A percentile compares a stretch with the other conserved stretches of the same genome.
Evolutionary conservation across 2,113 vertebrate genomes (phyloP).

Genomic region (Ceratotherium simum): DNA sequence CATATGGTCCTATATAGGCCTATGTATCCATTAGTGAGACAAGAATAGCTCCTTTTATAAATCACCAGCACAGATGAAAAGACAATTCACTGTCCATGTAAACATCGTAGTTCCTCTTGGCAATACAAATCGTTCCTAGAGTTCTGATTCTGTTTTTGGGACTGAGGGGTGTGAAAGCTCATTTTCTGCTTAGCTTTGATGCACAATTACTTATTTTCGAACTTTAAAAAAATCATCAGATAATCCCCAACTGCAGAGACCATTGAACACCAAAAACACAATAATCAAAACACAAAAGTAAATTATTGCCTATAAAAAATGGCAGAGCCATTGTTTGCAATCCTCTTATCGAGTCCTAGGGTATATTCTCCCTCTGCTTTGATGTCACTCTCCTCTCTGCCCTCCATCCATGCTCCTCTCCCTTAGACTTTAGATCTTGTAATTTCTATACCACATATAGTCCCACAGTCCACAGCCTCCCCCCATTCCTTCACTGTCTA

Average conservation of each 20-base stretch:
- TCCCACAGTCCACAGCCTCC: background rate
- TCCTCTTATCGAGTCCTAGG: background rate
- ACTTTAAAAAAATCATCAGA: conserved; percentile 6
- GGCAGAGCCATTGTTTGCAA: background rate
- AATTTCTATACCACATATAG: background rate
- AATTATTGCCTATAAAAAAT: conserved; percentile 38
- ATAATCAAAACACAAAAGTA: conserved; percentile 13
- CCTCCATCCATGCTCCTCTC: background rate
- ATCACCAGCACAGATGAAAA: conserved; percentile 46
- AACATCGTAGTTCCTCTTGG: conserved; percentile 16
- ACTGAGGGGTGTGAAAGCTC: background rate
- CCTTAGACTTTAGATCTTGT: conserved; percentile 34
- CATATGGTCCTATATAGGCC: background rate
- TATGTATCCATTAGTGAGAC: background rate
- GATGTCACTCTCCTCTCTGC: background rate
- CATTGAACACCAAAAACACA: conserved; percentile 23
- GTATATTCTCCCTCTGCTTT: conserved; percentile 13
- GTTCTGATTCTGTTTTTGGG: conserved; percentile 24
- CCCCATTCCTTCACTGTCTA: background rate
- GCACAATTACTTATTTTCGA: conserved; percentile 50
- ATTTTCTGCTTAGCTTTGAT: conserved; percentile 55
- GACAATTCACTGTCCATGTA: conserved; percentile 46
- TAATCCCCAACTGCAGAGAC: conserved; percentile 2
- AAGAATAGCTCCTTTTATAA: conserved; percentile 55
- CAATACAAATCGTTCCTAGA: conserved; percentile 46